Percentiles rank a stretch among this genome's conserved stretches.
Conservation (phyloP, 1,140 invertebrate genomes). For the Scaptodrosophila lebanonensis region DNA sequence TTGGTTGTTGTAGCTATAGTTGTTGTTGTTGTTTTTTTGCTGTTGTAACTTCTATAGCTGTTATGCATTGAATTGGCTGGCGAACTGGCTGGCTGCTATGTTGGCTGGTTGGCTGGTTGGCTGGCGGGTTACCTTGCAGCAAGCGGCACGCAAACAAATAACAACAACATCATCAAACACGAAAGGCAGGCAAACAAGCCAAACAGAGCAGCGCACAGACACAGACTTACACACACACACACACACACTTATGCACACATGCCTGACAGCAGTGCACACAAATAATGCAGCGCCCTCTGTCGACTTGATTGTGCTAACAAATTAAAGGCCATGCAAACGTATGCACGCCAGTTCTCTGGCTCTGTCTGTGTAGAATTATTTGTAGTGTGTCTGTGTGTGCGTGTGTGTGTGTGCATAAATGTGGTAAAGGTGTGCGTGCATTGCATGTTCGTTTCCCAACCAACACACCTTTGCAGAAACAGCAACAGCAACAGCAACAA, state of each 20-base stretch:
- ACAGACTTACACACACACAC: slow-evolving; percentile 11
- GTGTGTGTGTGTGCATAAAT: slow-evolving; percentile 8
- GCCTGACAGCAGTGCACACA: slow-evolving; percentile 34
- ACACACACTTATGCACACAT: slow-evolving; percentile 7
- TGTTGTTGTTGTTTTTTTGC: slow-evolving; percentile 7
- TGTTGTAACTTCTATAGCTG: too few species aligned
- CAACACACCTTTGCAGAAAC: too few species aligned
- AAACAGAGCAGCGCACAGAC: slow-evolving; percentile 2
- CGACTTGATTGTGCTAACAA: slow-evolving; percentile 55
- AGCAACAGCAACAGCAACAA: not conserved
- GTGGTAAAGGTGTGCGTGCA: slow-evolving; percentile 13
- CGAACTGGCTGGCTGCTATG: not conserved
- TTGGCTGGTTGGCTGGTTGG: slow-evolving; percentile 11
- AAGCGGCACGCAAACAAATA: slow-evolving; percentile 47
- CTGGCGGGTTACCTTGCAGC: slow-evolving; percentile 8
- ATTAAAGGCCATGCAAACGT: slow-evolving; percentile 61
- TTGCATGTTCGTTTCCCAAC: slow-evolving; percentile 2
- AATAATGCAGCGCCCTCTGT: slow-evolving; percentile 24
- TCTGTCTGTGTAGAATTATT: not conserved
- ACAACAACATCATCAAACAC: too few species aligned
- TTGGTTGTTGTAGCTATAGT: not conserved
- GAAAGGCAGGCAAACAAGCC: slow-evolving; percentile 37
- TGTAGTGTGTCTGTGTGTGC: not conserved
- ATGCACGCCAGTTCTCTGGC: slow-evolving; percentile 11
- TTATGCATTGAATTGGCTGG: not conserved